phyloP scores from a whole-genome alignment of 2,797 vertebrate genomes.

The Paedocypris micromegethes region DNA sequence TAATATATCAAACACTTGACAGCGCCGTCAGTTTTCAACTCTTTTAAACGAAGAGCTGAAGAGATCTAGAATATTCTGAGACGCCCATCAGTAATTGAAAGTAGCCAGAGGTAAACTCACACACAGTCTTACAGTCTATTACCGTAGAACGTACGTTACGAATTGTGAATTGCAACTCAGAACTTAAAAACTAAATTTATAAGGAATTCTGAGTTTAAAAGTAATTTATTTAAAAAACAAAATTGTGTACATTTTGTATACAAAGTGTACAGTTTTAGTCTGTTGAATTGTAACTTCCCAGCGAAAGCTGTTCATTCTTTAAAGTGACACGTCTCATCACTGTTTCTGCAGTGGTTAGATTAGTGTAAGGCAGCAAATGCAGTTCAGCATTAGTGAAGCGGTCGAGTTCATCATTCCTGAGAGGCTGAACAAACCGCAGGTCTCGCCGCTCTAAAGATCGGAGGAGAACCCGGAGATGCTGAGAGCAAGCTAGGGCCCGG shows the following conservation, averaged over 20 bases:
- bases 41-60: slow-evolving; percentile 18
- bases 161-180: not conserved
- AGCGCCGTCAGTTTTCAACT: slow-evolving; percentile 20
- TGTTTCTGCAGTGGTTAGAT: not conserved
- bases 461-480: too few species aligned
- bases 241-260: too few species aligned
- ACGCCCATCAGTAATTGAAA: slow-evolving; percentile 36
- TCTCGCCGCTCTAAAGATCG: not conserved
- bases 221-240: too few species aligned
- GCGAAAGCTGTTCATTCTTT: too few species aligned
- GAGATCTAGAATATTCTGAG: slow-evolving; percentile 18
- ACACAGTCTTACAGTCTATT: slow-evolving; percentile 28
- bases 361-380: not conserved
- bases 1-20: slow-evolving; percentile 9
- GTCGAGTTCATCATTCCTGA: slow-evolving; percentile 12
- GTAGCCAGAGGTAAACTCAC: slow-evolving; percentile 22
- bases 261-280: too few species aligned
- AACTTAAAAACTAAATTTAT: too few species aligned
- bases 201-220: too few species aligned
- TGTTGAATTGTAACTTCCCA: too few species aligned
- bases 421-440: slow-evolving; percentile 7
- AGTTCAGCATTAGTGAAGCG: slow-evolving; percentile 9
- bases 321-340: not conserved
- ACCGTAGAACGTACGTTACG: slow-evolving; percentile 10
- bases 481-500: too few species aligned